These are phyloP conservation scores for Trisateles emortualis DNA, from an alignment of 2,888 invertebrate genomes.

Conservation along the genomic window DNA sequence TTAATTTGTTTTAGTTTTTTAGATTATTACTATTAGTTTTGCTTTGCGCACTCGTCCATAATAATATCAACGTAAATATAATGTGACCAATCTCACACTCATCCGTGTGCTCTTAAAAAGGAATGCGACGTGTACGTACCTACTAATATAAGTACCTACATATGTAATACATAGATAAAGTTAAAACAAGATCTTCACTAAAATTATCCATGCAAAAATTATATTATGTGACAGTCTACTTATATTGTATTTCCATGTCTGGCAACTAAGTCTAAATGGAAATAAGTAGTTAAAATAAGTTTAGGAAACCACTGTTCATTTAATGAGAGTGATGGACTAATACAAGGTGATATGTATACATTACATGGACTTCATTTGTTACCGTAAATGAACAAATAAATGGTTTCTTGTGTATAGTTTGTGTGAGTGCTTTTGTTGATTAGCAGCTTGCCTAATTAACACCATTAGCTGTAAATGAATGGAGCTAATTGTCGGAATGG, in stretches of 20 bases:
- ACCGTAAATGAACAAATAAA: constrained; percentile 22
- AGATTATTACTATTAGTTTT: no score
- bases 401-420: constrained; percentile 21
- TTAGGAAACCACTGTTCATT: constrained; percentile 12
- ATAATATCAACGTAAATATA: no score
- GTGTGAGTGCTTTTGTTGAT: constrained; percentile 27
- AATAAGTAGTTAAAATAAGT: constrained; percentile 22
- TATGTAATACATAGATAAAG: no score
- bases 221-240: background rate
- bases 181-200: background rate
- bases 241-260: constrained; percentile 8
- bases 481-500: constrained; percentile 18
- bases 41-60: no score
- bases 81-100: no score
- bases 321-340: background rate
- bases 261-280: constrained; percentile 10
- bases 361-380: constrained; percentile 23
- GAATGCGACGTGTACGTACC: no score
- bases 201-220: constrained; percentile 8
- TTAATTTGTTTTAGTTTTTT: no score
- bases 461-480: constrained; percentile 24
- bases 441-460: constrained; percentile 27
- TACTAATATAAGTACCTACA: no score
- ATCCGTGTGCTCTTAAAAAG: no score
- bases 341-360: background rate